Evolutionary conservation across 2,113 vertebrate species (phyloP), one percentile per base, ranked within the genome.

Genomic region (Odobenus rosmarus): DNA sequence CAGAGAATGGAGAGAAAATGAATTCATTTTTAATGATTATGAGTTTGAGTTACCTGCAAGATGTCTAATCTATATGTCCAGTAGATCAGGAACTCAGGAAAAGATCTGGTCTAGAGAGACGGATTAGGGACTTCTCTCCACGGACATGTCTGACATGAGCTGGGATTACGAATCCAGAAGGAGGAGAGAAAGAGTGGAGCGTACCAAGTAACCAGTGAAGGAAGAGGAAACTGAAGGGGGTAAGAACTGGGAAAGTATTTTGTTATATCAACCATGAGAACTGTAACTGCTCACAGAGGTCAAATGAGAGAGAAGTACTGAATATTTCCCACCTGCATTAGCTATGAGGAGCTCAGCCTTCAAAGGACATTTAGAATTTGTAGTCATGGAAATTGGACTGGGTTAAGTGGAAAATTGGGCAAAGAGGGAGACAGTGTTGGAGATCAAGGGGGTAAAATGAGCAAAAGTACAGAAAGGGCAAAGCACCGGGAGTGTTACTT

Each of bases 1-100:
- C n/a, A 94, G 90, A 23, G 71, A 96, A 82, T 79, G 31, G 49
- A 19, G 51, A 90, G 49, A 90, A 93, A 53, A 85, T 77, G 24
- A 55, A 61, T 92, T 92, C 53, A 55, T 55, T 93, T 67, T 81
- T 81, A 64, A 59, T 89, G 49, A 61, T 89, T 92, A 59, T 69
- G 72, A 82, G 11, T 64, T 51, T 62, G 83, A 95, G 26, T 88
- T 59, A 57, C 53, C 46, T 93, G 0, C 90, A n/a, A 33, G 24
- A 59, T 49, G 8, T 95, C 23, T 42, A 71, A 51, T 53, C 31
- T 79, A 55, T 18, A 33, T 90, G 24, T 82, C 57, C 64, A 28
- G 14, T 90, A 46, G 10, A 7, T 88, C 26, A 83, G 76, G 42
- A 93, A 53, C 42, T 83, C 36, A 76, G 88, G 79, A 55, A 92